Evolutionary conservation across 2,888 invertebrate genomes (phyloP).

Genomic region (Bugula neritina): DNA sequence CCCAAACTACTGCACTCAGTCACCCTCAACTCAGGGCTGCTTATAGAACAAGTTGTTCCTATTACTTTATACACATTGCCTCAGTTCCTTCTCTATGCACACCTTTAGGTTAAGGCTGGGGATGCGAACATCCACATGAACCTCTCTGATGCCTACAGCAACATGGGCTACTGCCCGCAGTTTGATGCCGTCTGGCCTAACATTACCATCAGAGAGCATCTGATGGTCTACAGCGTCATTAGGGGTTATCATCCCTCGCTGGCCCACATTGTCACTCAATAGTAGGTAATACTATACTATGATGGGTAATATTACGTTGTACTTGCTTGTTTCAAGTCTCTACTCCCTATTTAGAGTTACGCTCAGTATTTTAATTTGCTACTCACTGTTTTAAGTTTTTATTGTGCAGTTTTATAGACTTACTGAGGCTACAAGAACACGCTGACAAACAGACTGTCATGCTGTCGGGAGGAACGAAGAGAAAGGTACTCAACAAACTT

Average conservation of each 20-base stretch:
- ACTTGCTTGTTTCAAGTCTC: too few relatives aligned
- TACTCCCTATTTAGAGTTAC: too few relatives aligned
- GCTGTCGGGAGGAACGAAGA: conserved; percentile 75
- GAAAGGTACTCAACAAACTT: conserved; percentile 65
- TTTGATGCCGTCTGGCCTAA: conserved; percentile 82
- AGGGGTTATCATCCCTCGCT: conserved; percentile 63
- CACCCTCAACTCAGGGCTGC: too few relatives aligned
- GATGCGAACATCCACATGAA: conserved; percentile 67
- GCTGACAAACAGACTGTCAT: conserved; percentile 70
- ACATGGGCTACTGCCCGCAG: conserved; percentile 81
- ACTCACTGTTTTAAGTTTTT: too few relatives aligned
- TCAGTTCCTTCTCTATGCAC: too few relatives aligned
- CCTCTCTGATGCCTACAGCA: conserved; percentile 66
- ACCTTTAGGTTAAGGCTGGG: conserved; percentile 71
- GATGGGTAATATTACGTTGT: background rate
- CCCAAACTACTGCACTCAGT: too few relatives aligned
- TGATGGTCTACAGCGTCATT: conserved; percentile 75
- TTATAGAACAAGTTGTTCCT: background rate
- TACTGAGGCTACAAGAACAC: conserved; percentile 74
- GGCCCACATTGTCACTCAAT: conserved; percentile 33
- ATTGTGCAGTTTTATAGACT: conserved; percentile 58
- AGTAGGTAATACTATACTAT: conserved; percentile 35
- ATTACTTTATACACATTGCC: too few relatives aligned
- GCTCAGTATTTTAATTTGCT: too few relatives aligned
- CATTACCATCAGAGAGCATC: conserved; percentile 74